A percentile compares a stretch with the other conserved stretches of the same genome.
Conservation (phyloP, 2,797 vertebrate genomes). For the Chelonia mydas region DNA sequence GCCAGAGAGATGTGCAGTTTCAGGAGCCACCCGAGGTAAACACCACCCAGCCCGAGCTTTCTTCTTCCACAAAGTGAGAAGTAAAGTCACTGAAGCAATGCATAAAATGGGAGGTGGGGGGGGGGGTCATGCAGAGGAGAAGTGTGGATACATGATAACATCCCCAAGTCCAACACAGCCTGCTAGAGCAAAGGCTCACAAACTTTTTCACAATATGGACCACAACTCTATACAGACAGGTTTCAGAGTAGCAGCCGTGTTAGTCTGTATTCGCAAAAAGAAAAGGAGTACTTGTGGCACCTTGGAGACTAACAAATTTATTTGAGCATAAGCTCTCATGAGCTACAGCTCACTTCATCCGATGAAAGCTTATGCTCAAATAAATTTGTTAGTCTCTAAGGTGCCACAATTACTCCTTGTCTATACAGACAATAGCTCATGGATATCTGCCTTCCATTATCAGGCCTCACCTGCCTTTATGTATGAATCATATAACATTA, state of each 20-base stretch:
- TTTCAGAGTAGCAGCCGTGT: no score
- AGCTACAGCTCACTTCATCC: no score
- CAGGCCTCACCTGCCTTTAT: neutral
- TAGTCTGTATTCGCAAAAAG: no score
- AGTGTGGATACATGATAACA: neutral
- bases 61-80: neutral
- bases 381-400: no score
- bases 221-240: accelerated
- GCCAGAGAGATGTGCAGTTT: no score
- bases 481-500: neutral
- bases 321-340: no score
- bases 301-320: no score
- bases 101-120: neutral
- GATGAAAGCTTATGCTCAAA: no score
- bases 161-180: neutral
- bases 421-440: accelerated
- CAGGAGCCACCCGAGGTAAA: no score
- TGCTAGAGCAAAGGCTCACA: neutral
- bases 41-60: neutral
- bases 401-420: neutral
- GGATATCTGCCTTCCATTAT: neutral
- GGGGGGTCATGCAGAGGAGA: neutral
- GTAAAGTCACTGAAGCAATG: neutral
- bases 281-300: no score
- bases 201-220: neutral